These are phyloP conservation scores for Eristalinus sepulchralis DNA, from an alignment of 2,888 invertebrate genomes.

Conservation along the genomic window DNA sequence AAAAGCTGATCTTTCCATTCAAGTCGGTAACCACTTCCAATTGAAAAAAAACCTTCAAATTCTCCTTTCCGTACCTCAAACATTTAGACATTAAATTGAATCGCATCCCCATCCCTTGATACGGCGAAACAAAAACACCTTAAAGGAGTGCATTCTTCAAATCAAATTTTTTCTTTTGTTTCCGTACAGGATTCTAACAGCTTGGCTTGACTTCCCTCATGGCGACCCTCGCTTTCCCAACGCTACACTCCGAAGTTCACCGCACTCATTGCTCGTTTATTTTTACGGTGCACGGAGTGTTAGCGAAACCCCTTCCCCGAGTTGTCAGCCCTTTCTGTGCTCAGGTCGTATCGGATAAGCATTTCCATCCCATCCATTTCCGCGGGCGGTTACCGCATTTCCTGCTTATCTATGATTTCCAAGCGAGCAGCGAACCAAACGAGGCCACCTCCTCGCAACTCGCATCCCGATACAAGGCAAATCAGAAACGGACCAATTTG, in stretches of 20 bases:
- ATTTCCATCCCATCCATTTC: slow-evolving; percentile 61
- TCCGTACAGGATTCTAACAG: no score
- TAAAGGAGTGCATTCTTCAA: no score
- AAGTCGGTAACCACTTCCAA: no score
- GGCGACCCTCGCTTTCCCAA: no score
- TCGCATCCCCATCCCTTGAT: no score
- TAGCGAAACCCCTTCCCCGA: slow-evolving; percentile 21
- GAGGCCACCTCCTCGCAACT: slow-evolving; percentile 29
- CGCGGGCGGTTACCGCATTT: slow-evolving; percentile 46
- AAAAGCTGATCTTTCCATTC: no score
- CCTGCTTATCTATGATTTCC: slow-evolving; percentile 50
- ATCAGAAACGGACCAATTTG: slow-evolving; percentile 45
- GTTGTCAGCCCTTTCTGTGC: slow-evolving; percentile 48
- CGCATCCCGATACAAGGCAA: slow-evolving; percentile 3
- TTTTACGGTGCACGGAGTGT: slow-evolving; percentile 29
- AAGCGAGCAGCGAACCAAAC: neutral
- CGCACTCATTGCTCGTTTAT: slow-evolving; percentile 45
- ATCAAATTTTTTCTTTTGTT: no score
- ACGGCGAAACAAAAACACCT: no score
- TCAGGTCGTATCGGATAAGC: slow-evolving; percentile 41
- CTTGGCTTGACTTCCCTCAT: no score
- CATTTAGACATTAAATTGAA: no score
- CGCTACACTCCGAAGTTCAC: neutral
- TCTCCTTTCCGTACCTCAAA: no score
- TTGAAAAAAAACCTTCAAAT: no score